phyloP scores from a whole-genome alignment of 2,113 vertebrate species.

The Scatophagus argus region DNA sequence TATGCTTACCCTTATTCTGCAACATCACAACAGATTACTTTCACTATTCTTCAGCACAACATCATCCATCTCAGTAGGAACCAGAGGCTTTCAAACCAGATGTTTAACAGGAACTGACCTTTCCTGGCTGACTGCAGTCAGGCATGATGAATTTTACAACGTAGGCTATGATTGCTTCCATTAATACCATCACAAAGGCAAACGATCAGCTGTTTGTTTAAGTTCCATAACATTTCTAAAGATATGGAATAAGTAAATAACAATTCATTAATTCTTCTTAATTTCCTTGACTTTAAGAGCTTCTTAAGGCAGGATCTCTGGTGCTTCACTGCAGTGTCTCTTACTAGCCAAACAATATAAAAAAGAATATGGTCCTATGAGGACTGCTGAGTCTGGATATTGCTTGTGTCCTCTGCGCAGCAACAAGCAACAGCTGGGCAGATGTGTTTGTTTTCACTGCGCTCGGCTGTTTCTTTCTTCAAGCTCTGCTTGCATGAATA shows the following conservation, averaged over 20 bases:
- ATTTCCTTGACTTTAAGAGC: too few species aligned
- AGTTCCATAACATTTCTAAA: neutral
- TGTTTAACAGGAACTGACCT: conserved; percentile 2
- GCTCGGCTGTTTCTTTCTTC: conserved; percentile 36
- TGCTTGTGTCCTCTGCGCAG: neutral
- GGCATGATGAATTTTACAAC: neutral
- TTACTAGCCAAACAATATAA: neutral
- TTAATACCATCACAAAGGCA: neutral
- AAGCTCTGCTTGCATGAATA: neutral
- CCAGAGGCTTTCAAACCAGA: neutral
- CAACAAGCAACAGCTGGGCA: conserved; percentile 48
- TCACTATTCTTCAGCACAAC: neutral
- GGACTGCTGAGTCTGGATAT: neutral
- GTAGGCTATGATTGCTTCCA: neutral
- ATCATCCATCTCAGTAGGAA: neutral
- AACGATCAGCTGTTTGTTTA: neutral
- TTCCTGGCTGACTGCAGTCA: neutral
- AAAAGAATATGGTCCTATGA: neutral
- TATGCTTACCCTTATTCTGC: conserved; percentile 6
- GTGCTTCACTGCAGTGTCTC: too few species aligned
- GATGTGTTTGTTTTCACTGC: conserved; percentile 47
- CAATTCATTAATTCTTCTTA: too few species aligned
- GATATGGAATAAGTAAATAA: too few species aligned
- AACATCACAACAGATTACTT: neutral
- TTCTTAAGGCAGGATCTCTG: too few species aligned